These are phyloP conservation scores for Chaenogobius annularis DNA, from an alignment of 2,113 vertebrate genomes.

Conservation along the genomic window DNA sequence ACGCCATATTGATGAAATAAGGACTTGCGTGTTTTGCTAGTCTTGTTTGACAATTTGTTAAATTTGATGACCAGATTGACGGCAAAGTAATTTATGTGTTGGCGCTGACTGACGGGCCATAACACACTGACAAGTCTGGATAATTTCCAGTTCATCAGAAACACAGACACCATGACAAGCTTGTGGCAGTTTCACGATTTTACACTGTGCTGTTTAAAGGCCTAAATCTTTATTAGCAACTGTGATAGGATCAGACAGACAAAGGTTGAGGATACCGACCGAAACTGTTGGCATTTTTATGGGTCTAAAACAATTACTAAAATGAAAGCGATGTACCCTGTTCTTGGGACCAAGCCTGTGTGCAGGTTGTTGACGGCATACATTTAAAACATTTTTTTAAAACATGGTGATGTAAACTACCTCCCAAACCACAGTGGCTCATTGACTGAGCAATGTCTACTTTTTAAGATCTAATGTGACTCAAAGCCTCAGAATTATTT, in stretches of 20 bases:
- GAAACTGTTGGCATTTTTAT: not conserved
- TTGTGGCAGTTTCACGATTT: slow-evolving; percentile 68
- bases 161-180: slow-evolving; percentile 75
- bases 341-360: too few relatives aligned
- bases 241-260: not conserved
- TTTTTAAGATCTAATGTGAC: not conserved
- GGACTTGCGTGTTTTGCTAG: slow-evolving; percentile 48
- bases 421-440: too few relatives aligned
- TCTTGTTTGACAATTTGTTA: slow-evolving; percentile 70
- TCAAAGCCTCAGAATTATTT: too few relatives aligned
- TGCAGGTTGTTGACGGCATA: too few relatives aligned
- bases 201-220: slow-evolving; percentile 69
- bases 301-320: not conserved
- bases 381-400: too few relatives aligned
- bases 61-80: slow-evolving; percentile 82
- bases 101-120: slow-evolving; percentile 84
- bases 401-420: too few relatives aligned
- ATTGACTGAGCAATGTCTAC: too few relatives aligned
- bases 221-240: not conserved
- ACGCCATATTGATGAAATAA: slow-evolving; percentile 35
- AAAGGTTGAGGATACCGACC: not conserved
- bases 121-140: slow-evolving; percentile 84
- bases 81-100: slow-evolving; percentile 83
- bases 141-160: slow-evolving; percentile 91
- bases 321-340: too few relatives aligned